phyloP scores from a whole-genome alignment of 1,140 invertebrate genomes.

The Euura lappo region DNA sequence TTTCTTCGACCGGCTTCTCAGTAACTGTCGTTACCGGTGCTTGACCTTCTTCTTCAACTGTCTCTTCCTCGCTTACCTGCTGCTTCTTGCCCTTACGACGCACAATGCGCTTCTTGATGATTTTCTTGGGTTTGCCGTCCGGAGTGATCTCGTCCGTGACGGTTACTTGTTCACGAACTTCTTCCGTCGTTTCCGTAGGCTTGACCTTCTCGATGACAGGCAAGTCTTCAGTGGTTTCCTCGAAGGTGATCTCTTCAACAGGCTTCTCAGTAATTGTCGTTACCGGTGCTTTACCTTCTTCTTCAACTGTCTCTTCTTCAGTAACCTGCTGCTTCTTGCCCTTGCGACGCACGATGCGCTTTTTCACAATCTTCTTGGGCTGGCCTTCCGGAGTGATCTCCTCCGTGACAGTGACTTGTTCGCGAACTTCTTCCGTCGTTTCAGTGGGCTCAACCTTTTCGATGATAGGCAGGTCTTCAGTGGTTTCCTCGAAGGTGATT shows the following conservation, averaged over 20 bases:
- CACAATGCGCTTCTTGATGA: slow-evolving; percentile 17
- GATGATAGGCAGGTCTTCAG: slow-evolving; percentile 9
- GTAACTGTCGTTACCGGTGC: slow-evolving; percentile 20
- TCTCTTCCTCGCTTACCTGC: slow-evolving; percentile 16
- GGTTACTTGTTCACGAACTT: slow-evolving; percentile 23
- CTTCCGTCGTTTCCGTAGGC: slow-evolving; percentile 21
- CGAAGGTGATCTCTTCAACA: no score
- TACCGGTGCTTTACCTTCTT: slow-evolving; percentile 28
- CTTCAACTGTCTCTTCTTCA: slow-evolving; percentile 36
- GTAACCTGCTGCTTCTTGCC: slow-evolving; percentile 33
- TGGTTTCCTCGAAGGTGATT: neutral
- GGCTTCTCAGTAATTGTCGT: slow-evolving; percentile 25
- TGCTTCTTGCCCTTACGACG: slow-evolving; percentile 12
- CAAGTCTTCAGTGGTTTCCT: slow-evolving; percentile 30
- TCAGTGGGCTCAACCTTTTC: no score
- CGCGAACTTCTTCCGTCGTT: slow-evolving; percentile 19
- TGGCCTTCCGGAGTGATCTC: slow-evolving; percentile 11
- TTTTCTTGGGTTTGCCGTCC: slow-evolving; percentile 23
- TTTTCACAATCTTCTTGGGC: slow-evolving; percentile 20
- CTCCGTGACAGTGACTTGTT: slow-evolving; percentile 21
- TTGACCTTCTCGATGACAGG: neutral
- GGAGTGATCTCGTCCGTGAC: slow-evolving; percentile 19
- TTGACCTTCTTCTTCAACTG: slow-evolving; percentile 27
- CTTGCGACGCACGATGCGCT: slow-evolving; percentile 19
- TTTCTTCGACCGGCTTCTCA: slow-evolving; percentile 26